phyloP scores from a whole-genome alignment of 2,113 vertebrate species.

The Saimiri boliviensis region DNA sequence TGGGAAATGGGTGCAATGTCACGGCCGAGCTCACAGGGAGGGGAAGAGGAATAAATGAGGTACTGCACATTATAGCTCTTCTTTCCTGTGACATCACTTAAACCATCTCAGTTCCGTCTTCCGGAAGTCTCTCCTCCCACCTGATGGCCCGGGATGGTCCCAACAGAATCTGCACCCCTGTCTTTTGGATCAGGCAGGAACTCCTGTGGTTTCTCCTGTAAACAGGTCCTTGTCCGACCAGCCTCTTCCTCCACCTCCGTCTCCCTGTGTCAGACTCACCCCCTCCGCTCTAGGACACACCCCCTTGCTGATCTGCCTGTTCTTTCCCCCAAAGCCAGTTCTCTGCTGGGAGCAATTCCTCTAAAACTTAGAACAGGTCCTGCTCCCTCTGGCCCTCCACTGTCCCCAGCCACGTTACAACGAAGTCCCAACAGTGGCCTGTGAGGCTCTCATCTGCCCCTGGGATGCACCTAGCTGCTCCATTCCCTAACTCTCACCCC shows the following conservation, averaged over 20 bases:
- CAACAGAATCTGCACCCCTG: not conserved
- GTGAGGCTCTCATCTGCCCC: too few relatives aligned
- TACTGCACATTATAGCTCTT: fast-evolving
- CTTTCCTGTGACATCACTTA: too few relatives aligned
- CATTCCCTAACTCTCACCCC: too few relatives aligned
- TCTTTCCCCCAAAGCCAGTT: not conserved
- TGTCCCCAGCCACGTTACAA: not conserved
- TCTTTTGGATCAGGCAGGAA: not conserved
- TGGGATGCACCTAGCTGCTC: too few relatives aligned
- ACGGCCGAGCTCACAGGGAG: fast-evolving
- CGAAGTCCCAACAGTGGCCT: not conserved
- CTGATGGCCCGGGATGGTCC: fast-evolving
- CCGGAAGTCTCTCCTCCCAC: not conserved
- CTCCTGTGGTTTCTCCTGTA: not conserved
- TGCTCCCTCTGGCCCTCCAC: not conserved
- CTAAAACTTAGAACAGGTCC: not conserved
- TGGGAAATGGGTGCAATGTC: not conserved
- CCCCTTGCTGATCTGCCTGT: not conserved
- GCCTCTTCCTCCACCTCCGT: not conserved
- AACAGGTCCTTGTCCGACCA: fast-evolving
- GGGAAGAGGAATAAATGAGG: fast-evolving
- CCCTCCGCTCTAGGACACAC: not conserved
- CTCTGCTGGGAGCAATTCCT: not conserved
- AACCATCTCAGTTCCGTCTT: not conserved
- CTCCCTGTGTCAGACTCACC: not conserved